Evolutionary conservation across 2,888 invertebrate genomes (phyloP), one percentile per base, ranked within the genome.

Genomic region (Eilema caniola): DNA sequence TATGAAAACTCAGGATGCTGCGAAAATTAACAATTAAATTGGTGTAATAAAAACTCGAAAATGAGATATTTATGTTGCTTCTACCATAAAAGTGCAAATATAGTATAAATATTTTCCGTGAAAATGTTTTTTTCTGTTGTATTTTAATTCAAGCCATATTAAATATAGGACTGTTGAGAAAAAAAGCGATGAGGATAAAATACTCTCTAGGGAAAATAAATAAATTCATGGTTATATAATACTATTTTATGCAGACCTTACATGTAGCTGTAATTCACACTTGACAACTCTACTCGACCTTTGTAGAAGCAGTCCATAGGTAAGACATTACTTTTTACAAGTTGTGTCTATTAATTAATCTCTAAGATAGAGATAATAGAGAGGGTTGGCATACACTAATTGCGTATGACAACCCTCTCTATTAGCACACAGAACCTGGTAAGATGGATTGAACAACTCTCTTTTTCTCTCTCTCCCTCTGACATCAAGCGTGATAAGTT

Each of bases 101-200:
- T 14, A 41, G 20, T 1, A 53, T n/a, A 53, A 53, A 53, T 53
- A 53, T 53, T n/a, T 53, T 16, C 10, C n/a, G 8, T 53, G 10
- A 53, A n/a, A 53, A 53, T n/a, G 20, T 53, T 53, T 4, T n/a
- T 53, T n/a, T 20, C n/a, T 53, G 53, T 10, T n/a, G n/a, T n/a
- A 53, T 53, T 47, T 53, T n/a, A 53, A 53, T 53, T 53, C 53
- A 20, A 53, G n/a, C 53, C 7, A 53, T 53, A 53, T 8, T 53
- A 53, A 47, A 53, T n/a, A 53, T n/a, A 53, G 53, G 53, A n/a
- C 53, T n/a, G 53, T 53, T 53, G 53, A 10, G 53, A n/a, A 53
- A n/a, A n/a, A n/a, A n/a, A 53, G 10, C n/a, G 53, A 10, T 20
- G 53, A 53, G 20, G 53, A 53, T 53, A 53, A 53, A 53, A 53